A percentile compares a stretch with the other conserved stretches of the same genome.
Conservation (phyloP, 2,888 invertebrate species). For the Eupeodes luniger region DNA sequence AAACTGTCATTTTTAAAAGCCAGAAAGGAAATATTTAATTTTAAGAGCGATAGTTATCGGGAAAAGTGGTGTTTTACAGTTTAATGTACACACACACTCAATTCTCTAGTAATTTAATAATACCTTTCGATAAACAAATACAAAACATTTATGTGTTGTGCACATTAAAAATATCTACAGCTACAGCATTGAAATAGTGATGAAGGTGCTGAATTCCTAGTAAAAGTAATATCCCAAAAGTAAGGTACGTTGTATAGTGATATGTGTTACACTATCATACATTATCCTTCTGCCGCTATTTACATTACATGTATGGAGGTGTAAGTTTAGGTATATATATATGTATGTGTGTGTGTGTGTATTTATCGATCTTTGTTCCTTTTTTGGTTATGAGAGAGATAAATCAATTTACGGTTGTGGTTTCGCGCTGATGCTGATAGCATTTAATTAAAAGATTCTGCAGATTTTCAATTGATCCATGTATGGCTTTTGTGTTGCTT, state of each 20-base stretch:
- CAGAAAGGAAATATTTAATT: conserved; percentile 6
- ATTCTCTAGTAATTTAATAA: conserved; percentile 19
- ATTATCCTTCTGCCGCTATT: no score
- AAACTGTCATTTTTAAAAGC: background rate
- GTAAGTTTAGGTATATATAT: no score
- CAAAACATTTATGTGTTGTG: no score
- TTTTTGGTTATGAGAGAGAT: conserved; percentile 33
- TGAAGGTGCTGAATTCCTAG: conserved; percentile 27
- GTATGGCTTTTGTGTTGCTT: conserved; percentile 37
- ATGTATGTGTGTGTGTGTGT: no score
- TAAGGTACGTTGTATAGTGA: no score
- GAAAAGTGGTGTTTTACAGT: background rate
- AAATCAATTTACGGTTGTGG: conserved; percentile 52
- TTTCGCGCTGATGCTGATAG: conserved; percentile 20
- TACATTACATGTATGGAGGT: no score
- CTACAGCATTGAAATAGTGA: background rate
- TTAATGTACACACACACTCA: background rate
- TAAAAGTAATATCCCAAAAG: conserved; percentile 7
- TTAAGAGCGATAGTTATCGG: background rate
- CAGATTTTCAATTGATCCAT: conserved; percentile 40
- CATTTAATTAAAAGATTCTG: conserved; percentile 64
- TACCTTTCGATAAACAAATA: background rate
- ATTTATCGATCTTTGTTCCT: conserved; percentile 18
- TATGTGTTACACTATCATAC: no score
- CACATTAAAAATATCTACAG: no score